Base-by-base conservation (phyloP, 2,113 vertebrate genomes). In the Seriola aureovittata region DNA sequence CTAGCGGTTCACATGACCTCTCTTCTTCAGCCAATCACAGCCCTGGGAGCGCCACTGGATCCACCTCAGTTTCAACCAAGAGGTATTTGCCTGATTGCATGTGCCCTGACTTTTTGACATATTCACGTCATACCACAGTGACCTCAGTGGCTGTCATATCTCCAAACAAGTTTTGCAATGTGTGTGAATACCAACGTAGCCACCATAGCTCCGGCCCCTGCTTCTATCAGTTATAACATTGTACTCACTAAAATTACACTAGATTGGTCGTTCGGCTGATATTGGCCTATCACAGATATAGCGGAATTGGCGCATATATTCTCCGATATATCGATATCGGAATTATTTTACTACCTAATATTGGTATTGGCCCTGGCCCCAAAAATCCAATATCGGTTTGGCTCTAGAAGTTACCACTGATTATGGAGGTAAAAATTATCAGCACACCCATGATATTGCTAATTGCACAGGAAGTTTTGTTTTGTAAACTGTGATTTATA, bases 41-140 rank as follows among this genome's bases (percentile, higher is more conserved):
- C 74, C 93, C 70, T 5, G 80, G 91, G 14, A 87, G 86, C 5
- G 65, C 54, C 40, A 82, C 52, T 0, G 92, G 86, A 50, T 94
- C 93, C 36, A 93, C 89, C 38, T 88, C 93, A 80, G 76, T 85
- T 32, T 91, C 93, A 87, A 84, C 81, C 48, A 89, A 85, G 92
- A 97, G 97, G 97, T 97, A 95, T 48, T 54, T 65, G 10, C 3
- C 12, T 57, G 13, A 57, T 23, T 71, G n/a, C 0, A 3, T 63
- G 19, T 59, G 5, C 10, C 9, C 14, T 62, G 21, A 68, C 4
- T 36, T 14, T 2, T 67, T 32, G 1, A 8, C 2, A 2, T 62
- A 4, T 63, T 40, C 0, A 42, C 17, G 0, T 63, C 23, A 52
- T 13, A 65, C 29, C 58, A 16, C 34, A 36, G 25, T 69, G 32